Conservation (phyloP, 2,888 invertebrate species). For the Hololepta plana region DNA sequence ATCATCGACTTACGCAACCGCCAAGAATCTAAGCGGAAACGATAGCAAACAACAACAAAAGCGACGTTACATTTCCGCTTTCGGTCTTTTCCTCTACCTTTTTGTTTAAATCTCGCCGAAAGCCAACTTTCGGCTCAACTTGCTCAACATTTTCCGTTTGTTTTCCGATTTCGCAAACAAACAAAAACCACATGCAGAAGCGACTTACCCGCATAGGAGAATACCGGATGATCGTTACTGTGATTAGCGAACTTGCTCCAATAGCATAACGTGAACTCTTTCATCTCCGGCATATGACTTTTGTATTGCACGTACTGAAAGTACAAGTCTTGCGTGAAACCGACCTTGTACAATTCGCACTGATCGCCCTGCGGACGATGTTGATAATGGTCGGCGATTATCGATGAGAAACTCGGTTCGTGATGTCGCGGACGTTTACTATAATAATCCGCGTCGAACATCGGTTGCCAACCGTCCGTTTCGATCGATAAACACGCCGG, state of each 20-base stretch:
- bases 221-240: constrained; percentile 62
- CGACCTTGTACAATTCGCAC: constrained; percentile 35
- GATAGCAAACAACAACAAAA: too few relatives aligned
- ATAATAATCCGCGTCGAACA: constrained; percentile 27
- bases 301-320: constrained; percentile 61
- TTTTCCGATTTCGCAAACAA: too few relatives aligned
- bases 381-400: constrained; percentile 12
- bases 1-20: too few relatives aligned
- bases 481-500: constrained; percentile 20
- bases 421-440: constrained; percentile 9
- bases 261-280: constrained; percentile 68
- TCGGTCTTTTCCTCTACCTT: too few relatives aligned
- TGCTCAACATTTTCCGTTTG: too few relatives aligned
- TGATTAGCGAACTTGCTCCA: constrained; percentile 75
- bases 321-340: constrained; percentile 37
- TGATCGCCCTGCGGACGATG: constrained; percentile 16
- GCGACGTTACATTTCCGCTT: too few relatives aligned
- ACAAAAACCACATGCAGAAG: too few relatives aligned
- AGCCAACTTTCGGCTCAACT: too few relatives aligned
- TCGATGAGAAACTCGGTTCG: constrained; percentile 9
- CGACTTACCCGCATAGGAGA: constrained; percentile 68
- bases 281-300: constrained; percentile 49
- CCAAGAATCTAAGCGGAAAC: too few relatives aligned
- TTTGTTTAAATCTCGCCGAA: too few relatives aligned
- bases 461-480: constrained; percentile 33